Conservation (phyloP, 2,888 invertebrate genomes). For the Nomada lathburiana region DNA sequence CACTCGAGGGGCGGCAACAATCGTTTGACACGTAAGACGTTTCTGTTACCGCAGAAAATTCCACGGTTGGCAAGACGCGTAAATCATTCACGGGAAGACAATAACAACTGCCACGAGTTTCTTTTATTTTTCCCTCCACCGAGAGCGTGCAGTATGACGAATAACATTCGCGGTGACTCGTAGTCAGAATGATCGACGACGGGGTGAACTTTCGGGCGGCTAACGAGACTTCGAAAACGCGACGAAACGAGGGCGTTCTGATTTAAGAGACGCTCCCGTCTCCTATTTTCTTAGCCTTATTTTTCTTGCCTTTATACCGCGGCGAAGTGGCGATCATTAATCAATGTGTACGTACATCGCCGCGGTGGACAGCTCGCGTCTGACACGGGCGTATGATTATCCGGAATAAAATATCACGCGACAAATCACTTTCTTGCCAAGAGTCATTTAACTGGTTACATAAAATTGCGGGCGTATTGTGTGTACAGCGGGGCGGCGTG, state of each 20-base stretch:
- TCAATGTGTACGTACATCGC: constrained; percentile 68
- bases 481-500: constrained; percentile 9
- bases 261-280: constrained; percentile 48
- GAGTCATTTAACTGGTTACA: constrained; percentile 67
- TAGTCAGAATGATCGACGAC: constrained; percentile 18
- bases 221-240: constrained; percentile 14
- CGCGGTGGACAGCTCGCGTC: constrained; percentile 65
- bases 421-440: constrained; percentile 74
- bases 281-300: constrained; percentile 2
- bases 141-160: background rate
- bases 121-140: background rate
- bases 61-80: background rate
- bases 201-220: background rate
- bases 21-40: constrained; percentile 1
- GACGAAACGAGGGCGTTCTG: constrained; percentile 46
- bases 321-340: constrained; percentile 62
- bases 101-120: constrained; percentile 14
- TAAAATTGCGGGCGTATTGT: constrained; percentile 60
- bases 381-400: constrained; percentile 71
- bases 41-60: constrained; percentile 1
- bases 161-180: background rate
- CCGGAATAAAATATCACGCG: constrained; percentile 72
- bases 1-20: background rate
- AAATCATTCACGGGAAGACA: constrained; percentile 33
- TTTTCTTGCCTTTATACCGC: constrained; percentile 47